These are phyloP conservation scores for Drepana arcuata DNA, from an alignment of 1,140 invertebrate genomes.

Conservation along the genomic window DNA sequence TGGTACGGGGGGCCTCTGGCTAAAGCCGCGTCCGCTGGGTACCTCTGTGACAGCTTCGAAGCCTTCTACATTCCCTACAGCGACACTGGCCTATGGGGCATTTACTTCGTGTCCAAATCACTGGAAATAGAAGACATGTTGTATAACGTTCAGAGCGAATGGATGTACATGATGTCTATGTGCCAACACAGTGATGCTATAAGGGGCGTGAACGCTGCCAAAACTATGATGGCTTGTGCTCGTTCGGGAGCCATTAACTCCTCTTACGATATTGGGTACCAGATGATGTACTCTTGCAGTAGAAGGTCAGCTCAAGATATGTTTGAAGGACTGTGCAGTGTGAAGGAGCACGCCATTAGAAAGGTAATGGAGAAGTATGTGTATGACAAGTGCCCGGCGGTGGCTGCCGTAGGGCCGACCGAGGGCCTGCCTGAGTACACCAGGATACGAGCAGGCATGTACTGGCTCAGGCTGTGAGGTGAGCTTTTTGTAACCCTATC, in stretches of 20 bases:
- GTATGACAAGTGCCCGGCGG: constrained; percentile 81
- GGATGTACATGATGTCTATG: constrained; percentile 51
- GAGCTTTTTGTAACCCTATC: neutral
- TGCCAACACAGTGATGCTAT: constrained; percentile 33
- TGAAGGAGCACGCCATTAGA: constrained; percentile 73
- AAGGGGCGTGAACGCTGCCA: constrained; percentile 43
- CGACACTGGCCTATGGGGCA: constrained; percentile 62
- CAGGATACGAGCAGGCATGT: constrained; percentile 76
- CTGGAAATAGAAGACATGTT: constrained; percentile 45
- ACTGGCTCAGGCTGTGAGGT: constrained; percentile 70
- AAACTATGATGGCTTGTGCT: constrained; percentile 73
- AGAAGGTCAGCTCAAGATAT: constrained; percentile 78
- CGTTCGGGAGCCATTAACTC: constrained; percentile 83
- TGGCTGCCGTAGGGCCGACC: constrained; percentile 79
- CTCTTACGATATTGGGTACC: constrained; percentile 86
- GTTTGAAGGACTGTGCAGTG: constrained; percentile 75
- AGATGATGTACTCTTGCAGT: constrained; percentile 81
- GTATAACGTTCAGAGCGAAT: constrained; percentile 36
- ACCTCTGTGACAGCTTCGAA: constrained; percentile 52
- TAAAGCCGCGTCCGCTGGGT: constrained; percentile 24
- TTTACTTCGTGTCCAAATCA: constrained; percentile 48
- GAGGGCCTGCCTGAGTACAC: constrained; percentile 80
- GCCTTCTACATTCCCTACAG: constrained; percentile 58
- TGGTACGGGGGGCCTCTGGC: constrained; percentile 41
- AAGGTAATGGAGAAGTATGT: constrained; percentile 77